A percentile compares a stretch with the other conserved stretches of the same genome.
Evolutionary conservation across 2,888 invertebrate species (phyloP).

Genomic region (Lochmaea capreae): DNA sequence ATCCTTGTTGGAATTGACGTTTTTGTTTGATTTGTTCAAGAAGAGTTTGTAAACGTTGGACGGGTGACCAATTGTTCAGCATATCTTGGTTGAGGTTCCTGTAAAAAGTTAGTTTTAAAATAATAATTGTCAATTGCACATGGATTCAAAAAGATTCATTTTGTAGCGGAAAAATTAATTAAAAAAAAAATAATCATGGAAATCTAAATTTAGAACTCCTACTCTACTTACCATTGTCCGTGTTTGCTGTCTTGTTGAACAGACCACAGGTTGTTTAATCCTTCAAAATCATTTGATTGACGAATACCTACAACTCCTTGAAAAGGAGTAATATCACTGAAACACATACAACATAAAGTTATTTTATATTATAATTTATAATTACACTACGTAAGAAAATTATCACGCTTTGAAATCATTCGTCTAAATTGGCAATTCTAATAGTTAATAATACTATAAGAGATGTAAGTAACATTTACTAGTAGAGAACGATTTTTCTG

Average conservation of each 20-base stretch:
- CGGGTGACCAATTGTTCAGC: neutral
- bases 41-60: slow-evolving; percentile 6
- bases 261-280: neutral
- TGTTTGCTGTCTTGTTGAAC: neutral
- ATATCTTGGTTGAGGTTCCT: slow-evolving; percentile 9
- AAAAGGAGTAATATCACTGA: neutral
- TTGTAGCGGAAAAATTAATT: neutral
- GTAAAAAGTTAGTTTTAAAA: neutral
- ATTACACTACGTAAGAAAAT: too few species aligned
- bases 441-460: too few species aligned
- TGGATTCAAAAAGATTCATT: neutral
- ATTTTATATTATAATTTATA: too few species aligned
- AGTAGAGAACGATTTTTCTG: too few species aligned
- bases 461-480: too few species aligned
- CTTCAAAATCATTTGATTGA: neutral
- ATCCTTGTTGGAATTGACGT: slow-evolving; percentile 4
- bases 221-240: neutral
- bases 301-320: neutral
- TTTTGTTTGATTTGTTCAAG: slow-evolving; percentile 7
- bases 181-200: neutral
- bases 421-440: too few species aligned
- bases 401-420: too few species aligned
- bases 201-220: neutral
- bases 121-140: too few species aligned
- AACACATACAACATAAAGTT: neutral